Conservation (phyloP, 1,140 invertebrate genomes). For the Drosophila asahinai region DNA sequence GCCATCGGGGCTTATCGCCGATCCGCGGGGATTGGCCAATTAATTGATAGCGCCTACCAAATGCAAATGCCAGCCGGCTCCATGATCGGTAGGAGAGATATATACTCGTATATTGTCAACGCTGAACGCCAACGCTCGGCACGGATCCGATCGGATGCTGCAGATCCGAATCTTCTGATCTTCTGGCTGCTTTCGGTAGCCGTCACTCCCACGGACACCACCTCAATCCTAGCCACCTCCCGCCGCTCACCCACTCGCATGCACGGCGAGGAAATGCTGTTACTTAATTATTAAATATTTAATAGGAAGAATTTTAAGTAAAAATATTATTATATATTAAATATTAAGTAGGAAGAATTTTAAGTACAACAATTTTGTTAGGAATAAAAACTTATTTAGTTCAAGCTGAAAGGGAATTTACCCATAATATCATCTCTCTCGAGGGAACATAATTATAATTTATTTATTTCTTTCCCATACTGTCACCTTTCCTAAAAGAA, state of each 20-base stretch:
- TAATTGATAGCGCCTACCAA: constrained; percentile 47
- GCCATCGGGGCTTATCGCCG: constrained; percentile 11
- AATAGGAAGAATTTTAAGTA: no score
- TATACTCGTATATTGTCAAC: constrained; percentile 47
- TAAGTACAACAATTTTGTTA: no score
- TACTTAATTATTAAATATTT: neutral
- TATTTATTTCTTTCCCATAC: no score
- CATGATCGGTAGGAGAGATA: neutral
- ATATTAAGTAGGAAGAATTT: neutral
- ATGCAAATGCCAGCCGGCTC: constrained; percentile 55
- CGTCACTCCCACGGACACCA: constrained; percentile 40
- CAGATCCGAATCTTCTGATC: constrained; percentile 45
- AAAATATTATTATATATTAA: neutral
- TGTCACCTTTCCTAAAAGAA: no score
- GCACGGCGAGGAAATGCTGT: neutral
- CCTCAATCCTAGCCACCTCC: constrained; percentile 21
- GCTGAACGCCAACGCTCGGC: constrained; percentile 34
- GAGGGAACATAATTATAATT: no score
- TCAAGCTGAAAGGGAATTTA: no score
- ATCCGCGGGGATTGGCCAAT: constrained; percentile 66
- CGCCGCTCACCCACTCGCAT: constrained; percentile 4
- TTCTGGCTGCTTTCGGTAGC: constrained; percentile 48
- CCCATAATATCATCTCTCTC: no score
- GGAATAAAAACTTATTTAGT: no score
- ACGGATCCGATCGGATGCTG: constrained; percentile 39